A percentile compares a stretch with the other conserved stretches of the same genome.
phyloP scores from a whole-genome alignment of 2,888 invertebrate genomes.

The Trichacis sp. region DNA sequence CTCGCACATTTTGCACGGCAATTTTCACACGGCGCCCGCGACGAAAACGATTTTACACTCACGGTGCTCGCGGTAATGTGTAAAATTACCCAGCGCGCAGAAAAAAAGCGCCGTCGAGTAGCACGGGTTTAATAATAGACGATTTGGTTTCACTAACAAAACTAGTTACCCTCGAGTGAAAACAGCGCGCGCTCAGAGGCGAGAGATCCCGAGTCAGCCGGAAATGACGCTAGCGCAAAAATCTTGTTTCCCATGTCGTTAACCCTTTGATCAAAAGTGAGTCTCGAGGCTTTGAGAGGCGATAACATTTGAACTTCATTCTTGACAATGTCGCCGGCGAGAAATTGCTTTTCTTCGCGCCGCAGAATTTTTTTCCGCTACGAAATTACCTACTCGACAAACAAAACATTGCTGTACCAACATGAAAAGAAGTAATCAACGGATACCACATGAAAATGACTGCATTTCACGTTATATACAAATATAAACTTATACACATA shows the following conservation, averaged over 20 bases:
- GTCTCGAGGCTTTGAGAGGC: constrained; percentile 28
- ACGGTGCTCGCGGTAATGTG: not conserved
- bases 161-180: constrained; percentile 13
- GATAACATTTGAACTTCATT: constrained; percentile 35
- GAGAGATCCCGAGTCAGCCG: constrained; percentile 25
- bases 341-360: not conserved
- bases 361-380: not conserved
- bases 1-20: not conserved
- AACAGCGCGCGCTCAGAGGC: not conserved
- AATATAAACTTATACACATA: no score
- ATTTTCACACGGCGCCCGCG: not conserved
- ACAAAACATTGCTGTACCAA: not conserved
- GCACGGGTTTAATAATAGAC: not conserved
- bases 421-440: no score
- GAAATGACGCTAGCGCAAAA: constrained; percentile 37
- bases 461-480: no score
- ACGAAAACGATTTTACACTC: not conserved
- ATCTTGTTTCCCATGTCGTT: constrained; percentile 31
- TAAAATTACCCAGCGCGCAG: not conserved
- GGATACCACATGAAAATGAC: no score
- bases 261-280: constrained; percentile 34
- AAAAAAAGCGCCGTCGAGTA: not conserved
- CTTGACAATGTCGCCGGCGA: constrained; percentile 24
- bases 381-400: not conserved
- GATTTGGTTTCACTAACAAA: constrained; percentile 7